Base-by-base conservation (phyloP, 2,113 vertebrate species). In the Perca flavescens region DNA sequence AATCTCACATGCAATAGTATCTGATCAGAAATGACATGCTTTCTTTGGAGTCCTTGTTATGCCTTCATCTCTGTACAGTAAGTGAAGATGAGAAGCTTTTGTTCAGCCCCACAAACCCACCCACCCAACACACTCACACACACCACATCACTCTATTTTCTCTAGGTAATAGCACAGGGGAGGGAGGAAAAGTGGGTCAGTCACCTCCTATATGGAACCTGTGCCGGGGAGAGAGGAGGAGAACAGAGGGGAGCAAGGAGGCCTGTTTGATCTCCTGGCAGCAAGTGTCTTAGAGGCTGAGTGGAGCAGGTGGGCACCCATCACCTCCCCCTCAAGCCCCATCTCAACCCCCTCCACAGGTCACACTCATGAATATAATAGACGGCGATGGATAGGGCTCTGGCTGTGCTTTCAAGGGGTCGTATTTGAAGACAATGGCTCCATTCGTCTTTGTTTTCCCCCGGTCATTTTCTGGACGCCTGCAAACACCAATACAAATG, bases 161-260 rank as follows among this genome's bases (percentile, higher is more conserved):
- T 90, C 64, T 80, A 89, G 90, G 89, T 94, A 93, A 92, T 88
- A 84, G 86, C 88, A 79, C 78, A 57, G 68, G 79, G 79, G 77
- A 86, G 87, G 81, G 71, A 84, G 64, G 81, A 56, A 90, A 93
- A 93, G 88, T 93, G 90, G 93, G 93, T 93, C 91, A 93, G 80
- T 88, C 87, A 72, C 79, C 86, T 88, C 73, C 84, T 83, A 81
- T 83, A 90, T 85, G 81, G 79, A 87, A 86, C 86, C 84, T 69
- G 66, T 46, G 79, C 53, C 17, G 65, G 14, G 57, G 46, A 81
- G 88, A 69, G 81, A 80, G 78, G 63, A 74, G 82, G 76, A 84
- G 82, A 83, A 86, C 63, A 85, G 87, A 85, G 88, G 65, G 71
- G 84, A 79, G 78, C 28, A 36, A 79, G 62, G 60, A 77, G 88